phyloP scores from a whole-genome alignment of 1,140 invertebrate genomes.

The Procambarus clarkii region DNA sequence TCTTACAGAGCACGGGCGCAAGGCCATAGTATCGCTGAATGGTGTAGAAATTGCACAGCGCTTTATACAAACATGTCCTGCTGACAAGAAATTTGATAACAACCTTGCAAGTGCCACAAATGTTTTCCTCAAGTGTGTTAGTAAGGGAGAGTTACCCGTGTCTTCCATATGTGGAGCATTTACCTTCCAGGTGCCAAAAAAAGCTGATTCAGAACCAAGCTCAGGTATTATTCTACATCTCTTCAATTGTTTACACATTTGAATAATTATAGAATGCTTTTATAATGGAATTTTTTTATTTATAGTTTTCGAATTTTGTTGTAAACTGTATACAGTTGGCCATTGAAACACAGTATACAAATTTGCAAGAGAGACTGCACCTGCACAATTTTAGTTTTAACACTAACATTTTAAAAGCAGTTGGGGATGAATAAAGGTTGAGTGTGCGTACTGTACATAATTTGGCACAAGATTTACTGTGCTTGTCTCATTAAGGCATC shows the following conservation, averaged over 20 bases:
- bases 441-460: no score
- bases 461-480: no score
- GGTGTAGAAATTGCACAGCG: constrained; percentile 71
- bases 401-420: no score
- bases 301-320: constrained; percentile 50
- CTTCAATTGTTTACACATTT: no score
- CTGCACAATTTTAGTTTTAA: no score
- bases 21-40: constrained; percentile 64
- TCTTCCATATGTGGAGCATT: constrained; percentile 77
- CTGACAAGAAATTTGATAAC: constrained; percentile 81
- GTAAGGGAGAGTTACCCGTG: constrained; percentile 81
- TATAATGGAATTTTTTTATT: constrained; percentile 70
- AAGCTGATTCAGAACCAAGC: constrained; percentile 52
- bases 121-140: constrained; percentile 81
- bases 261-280: constrained; percentile 13
- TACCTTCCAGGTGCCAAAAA: constrained; percentile 74
- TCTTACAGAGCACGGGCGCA: constrained; percentile 71
- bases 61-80: constrained; percentile 78
- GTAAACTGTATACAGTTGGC: no score
- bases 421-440: no score
- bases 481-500: no score
- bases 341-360: no score
- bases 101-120: constrained; percentile 81
- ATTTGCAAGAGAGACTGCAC: no score
- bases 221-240: constrained; percentile 53